Percentiles rank a stretch among this genome's conserved stretches.
phyloP scores from a whole-genome alignment of 2,888 invertebrate species.

The Heliconius hortense region DNA sequence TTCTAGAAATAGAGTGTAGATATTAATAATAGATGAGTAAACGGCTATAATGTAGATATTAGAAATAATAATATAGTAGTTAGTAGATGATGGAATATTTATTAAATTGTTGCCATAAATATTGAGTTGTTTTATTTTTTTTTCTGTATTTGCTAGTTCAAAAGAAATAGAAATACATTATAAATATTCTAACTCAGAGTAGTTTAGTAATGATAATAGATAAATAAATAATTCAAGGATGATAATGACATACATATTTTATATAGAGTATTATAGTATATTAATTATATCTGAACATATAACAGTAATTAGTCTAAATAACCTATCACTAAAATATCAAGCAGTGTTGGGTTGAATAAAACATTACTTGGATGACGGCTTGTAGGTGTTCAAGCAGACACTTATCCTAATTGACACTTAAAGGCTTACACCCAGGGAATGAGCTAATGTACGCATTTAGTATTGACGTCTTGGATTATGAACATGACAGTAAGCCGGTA shows the following conservation, averaged over 20 bases:
- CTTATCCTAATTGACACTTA: constrained; percentile 57
- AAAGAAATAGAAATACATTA: neutral
- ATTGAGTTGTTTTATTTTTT: constrained; percentile 45
- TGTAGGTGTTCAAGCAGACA: constrained; percentile 44
- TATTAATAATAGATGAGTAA: constrained; percentile 31
- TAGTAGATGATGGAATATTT: constrained; percentile 37
- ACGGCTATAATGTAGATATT: constrained; percentile 35
- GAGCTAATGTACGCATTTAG: constrained; percentile 59
- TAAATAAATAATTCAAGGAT: neutral
- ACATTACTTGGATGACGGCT: constrained; percentile 37
- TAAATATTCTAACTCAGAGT: neutral
- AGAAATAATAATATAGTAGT: constrained; percentile 34
- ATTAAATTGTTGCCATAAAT: constrained; percentile 54
- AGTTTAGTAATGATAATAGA: neutral
- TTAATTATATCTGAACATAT: neutral
- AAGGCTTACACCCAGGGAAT: constrained; percentile 61
- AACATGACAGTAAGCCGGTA: constrained; percentile 41
- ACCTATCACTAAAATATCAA: neutral
- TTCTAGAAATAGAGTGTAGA: constrained; percentile 26
- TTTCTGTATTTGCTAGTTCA: neutral
- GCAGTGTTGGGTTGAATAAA: constrained; percentile 27
- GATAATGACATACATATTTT: neutral
- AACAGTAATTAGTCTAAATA: constrained; percentile 6
- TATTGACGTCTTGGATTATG: constrained; percentile 54
- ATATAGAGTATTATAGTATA: too few relatives aligned